Percentiles rank a stretch among this genome's conserved stretches.
phyloP scores from a whole-genome alignment of 2,797 vertebrate genomes.

The Percopsis omiscomaycus region DNA sequence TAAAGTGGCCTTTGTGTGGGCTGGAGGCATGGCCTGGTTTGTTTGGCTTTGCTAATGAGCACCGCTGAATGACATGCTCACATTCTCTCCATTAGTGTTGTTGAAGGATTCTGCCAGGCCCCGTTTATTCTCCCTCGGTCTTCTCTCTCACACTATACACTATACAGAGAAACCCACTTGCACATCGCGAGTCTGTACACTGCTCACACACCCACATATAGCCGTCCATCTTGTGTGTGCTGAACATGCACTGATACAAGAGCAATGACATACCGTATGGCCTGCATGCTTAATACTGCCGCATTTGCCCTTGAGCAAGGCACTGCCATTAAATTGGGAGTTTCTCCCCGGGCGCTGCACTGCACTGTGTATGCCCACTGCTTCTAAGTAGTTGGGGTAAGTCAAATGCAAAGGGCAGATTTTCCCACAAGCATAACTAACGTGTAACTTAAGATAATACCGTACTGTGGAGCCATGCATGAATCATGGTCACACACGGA shows the following conservation, averaged over 20 bases:
- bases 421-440: too few relatives aligned
- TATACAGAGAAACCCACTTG: slow-evolving; percentile 11
- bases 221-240: too few relatives aligned
- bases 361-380: too few relatives aligned
- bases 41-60: slow-evolving; percentile 72
- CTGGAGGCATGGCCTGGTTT: slow-evolving; percentile 56
- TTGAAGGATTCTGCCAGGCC: slow-evolving; percentile 27
- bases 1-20: slow-evolving; percentile 71
- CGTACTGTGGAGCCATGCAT: slow-evolving; percentile 25
- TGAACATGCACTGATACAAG: not conserved
- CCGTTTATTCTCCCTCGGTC: not conserved
- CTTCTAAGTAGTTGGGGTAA: too few relatives aligned
- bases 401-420: too few relatives aligned
- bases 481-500: slow-evolving; percentile 40
- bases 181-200: slow-evolving; percentile 3
- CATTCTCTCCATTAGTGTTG: slow-evolving; percentile 58
- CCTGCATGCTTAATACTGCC: too few relatives aligned
- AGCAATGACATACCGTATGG: slow-evolving; percentile 19
- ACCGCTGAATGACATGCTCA: slow-evolving; percentile 36
- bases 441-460: too few relatives aligned
- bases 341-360: too few relatives aligned
- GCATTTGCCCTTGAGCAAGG: too few relatives aligned
- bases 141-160: not conserved
- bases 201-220: not conserved
- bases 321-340: too few relatives aligned